A percentile compares a stretch with the other conserved stretches of the same genome.
Conservation (phyloP, 2,797 vertebrate genomes). For the Protonibea diacanthus region DNA sequence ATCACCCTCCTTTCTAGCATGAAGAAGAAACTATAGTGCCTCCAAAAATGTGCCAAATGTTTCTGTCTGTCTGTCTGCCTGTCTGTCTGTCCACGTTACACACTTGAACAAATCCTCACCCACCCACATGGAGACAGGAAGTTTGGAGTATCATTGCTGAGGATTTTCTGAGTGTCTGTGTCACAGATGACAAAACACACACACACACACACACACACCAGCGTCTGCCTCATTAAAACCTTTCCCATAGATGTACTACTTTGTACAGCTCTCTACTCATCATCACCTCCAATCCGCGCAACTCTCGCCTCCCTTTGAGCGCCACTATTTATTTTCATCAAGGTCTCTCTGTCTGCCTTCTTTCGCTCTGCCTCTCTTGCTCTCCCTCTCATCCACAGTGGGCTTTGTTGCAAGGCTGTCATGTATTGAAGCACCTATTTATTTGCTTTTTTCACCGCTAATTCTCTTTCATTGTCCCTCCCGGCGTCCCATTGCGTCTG, state of each 20-base stretch:
- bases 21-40: background rate
- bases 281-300: constrained; percentile 82
- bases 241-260: constrained; percentile 92
- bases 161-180: constrained; percentile 74
- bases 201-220: constrained; percentile 53
- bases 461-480: constrained; percentile 92
- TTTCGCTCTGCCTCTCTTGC: constrained; percentile 26
- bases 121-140: constrained; percentile 64
- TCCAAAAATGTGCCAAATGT: too few relatives aligned
- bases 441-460: constrained; percentile 96
- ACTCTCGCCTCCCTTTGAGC: constrained; percentile 87
- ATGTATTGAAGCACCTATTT: constrained; percentile 95
- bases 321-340: constrained; percentile 96
- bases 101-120: constrained; percentile 45
- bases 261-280: constrained; percentile 94
- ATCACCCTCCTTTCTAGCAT: too few relatives aligned
- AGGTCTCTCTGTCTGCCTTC: constrained; percentile 54
- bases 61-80: background rate
- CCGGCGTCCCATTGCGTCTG: constrained; percentile 85
- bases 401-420: constrained; percentile 93
- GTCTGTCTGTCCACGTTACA: constrained; percentile 13
- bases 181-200: constrained; percentile 75
- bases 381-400: constrained; percentile 58
- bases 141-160: constrained; percentile 67
- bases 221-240: constrained; percentile 95